phyloP scores from a whole-genome alignment of 2,888 invertebrate species.

The Neria commutata region DNA sequence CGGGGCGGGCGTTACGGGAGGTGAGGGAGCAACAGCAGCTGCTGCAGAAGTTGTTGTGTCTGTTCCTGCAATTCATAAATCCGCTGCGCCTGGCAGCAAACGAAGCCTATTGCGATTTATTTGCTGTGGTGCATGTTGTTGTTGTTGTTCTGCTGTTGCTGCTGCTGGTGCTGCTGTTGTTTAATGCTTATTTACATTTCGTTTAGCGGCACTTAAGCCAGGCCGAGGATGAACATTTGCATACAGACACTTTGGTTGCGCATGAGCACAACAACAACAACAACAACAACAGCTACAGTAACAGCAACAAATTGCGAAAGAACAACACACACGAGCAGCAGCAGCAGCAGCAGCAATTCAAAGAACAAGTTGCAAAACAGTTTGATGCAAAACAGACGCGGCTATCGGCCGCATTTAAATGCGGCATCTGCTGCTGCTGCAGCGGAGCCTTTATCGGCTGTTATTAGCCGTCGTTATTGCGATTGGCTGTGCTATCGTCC shows the following conservation, averaged over 20 bases:
- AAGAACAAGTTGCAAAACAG: no score
- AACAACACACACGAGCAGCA: neutral
- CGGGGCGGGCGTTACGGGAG: constrained; percentile 20
- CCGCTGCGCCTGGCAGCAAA: constrained; percentile 50
- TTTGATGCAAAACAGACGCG: no score
- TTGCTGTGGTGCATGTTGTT: constrained; percentile 35
- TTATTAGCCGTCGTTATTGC: no score
- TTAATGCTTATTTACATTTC: constrained; percentile 56
- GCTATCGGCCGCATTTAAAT: no score
- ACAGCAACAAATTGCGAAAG: neutral
- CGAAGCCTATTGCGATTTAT: constrained; percentile 51
- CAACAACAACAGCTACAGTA: constrained; percentile 19
- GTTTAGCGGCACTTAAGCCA: constrained; percentile 49
- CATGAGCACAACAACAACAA: neutral
- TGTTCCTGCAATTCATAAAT: constrained; percentile 45
- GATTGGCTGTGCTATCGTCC: no score
- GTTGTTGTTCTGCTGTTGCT: constrained; percentile 20
- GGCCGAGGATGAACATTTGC: no score
- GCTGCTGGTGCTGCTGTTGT: constrained; percentile 38
- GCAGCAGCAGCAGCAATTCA: constrained; percentile 9
- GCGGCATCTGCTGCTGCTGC: constrained; percentile 28
- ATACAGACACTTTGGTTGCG: constrained; percentile 1
- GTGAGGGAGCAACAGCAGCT: constrained; percentile 1
- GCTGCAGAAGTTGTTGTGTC: constrained; percentile 15
- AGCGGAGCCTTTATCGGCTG: constrained; percentile 33